Conservation (phyloP, 2,888 invertebrate species). For the Pammene fasciana region DNA sequence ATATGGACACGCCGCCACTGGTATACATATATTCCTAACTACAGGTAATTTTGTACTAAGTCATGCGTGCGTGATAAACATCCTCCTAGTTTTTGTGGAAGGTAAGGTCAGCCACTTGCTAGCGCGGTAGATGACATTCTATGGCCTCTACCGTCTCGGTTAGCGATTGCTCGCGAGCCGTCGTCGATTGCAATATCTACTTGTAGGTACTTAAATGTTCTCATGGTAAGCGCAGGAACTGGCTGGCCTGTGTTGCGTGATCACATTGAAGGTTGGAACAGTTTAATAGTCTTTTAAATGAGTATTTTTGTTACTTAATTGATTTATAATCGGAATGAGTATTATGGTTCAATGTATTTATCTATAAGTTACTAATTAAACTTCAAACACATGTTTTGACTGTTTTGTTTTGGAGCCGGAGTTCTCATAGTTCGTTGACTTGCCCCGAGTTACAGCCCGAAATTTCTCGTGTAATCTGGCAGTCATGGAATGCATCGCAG, state of each 20-base stretch:
- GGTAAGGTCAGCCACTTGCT: conserved; percentile 24
- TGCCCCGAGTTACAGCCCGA: conserved; percentile 44
- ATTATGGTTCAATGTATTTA: background rate
- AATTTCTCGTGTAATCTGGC: conserved; percentile 51
- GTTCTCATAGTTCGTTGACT: background rate
- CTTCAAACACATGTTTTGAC: background rate
- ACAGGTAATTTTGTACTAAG: too few species aligned
- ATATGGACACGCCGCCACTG: too few species aligned
- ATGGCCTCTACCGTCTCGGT: conserved; percentile 28
- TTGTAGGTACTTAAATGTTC: conserved; percentile 6
- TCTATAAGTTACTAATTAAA: conserved; percentile 2
- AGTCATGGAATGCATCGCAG: conserved; percentile 49
- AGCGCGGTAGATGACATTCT: conserved; percentile 16
- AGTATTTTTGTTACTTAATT: background rate
- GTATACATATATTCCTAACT: too few species aligned
- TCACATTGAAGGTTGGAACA: conserved; percentile 3
- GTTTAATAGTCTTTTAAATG: background rate
- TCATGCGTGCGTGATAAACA: conserved; percentile 15
- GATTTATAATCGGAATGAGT: background rate
- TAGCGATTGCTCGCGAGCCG: conserved; percentile 20
- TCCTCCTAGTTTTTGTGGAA: conserved; percentile 23
- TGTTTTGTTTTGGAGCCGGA: background rate
- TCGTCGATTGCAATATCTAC: conserved; percentile 13
- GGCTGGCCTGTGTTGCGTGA: conserved; percentile 12
- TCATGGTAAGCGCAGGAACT: background rate